These are phyloP conservation scores for Sclerurus mexicanus DNA, from an alignment of 2,113 vertebrate genomes.

Conservation along the genomic window DNA sequence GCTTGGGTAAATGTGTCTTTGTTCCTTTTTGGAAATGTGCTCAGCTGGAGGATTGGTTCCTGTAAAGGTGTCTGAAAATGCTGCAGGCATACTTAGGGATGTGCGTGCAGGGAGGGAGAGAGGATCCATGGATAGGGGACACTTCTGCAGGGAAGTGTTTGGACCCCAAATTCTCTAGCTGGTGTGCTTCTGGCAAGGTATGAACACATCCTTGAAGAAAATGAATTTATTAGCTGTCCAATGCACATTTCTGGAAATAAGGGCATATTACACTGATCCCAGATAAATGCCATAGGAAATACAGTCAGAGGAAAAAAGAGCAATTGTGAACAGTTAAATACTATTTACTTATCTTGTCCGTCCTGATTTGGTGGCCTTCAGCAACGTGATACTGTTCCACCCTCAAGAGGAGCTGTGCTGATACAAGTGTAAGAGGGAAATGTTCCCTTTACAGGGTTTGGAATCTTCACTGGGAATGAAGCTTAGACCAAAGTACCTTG, in stretches of 20 bases:
- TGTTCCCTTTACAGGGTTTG: not conserved
- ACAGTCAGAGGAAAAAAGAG: not conserved
- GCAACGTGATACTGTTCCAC: not conserved
- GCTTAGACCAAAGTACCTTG: not conserved
- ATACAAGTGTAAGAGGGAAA: not conserved
- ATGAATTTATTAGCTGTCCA: not conserved
- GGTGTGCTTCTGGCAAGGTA: not conserved
- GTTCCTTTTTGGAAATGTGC: not conserved
- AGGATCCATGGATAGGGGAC: not conserved
- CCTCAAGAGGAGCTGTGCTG: not conserved
- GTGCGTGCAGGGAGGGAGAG: not conserved
- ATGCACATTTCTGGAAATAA: not conserved
- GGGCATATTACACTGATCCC: not conserved
- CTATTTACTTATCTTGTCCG: not conserved
- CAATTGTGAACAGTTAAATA: not conserved
- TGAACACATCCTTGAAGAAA: not conserved
- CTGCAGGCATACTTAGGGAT: not conserved
- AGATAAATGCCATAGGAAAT: not conserved
- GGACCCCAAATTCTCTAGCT: not conserved
- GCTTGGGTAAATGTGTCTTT: not conserved
- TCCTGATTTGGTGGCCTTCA: not conserved
- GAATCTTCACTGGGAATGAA: not conserved
- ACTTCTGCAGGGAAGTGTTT: not conserved
- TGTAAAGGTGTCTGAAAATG: not conserved
- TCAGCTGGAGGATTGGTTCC: not conserved